Evolutionary conservation across 2,113 vertebrate species (phyloP), one percentile per base, ranked within the genome.

Genomic region (Ammodytes marinus): DNA sequence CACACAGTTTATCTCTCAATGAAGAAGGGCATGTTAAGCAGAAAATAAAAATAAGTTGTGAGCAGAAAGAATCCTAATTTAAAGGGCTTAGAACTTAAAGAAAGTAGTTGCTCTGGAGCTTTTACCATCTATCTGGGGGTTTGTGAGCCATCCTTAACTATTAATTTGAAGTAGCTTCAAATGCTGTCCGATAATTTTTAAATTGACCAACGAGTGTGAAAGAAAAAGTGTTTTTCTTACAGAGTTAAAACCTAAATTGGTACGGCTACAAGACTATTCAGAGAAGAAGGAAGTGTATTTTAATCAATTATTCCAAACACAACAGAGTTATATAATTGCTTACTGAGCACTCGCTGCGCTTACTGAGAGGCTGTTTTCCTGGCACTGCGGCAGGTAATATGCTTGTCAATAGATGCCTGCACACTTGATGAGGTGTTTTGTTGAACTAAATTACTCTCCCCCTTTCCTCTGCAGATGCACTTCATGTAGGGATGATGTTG

Each of bases 401-500:
- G 74, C 81, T 75, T 49, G 79, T 89, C 84, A 86, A 74, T 78
- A 83, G 80, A 91, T 88, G 79, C 69, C 84, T 86, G 67, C 83
- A 86, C 75, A 81, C 73, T 82, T 76, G 74, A 89, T 85, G 83
- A 89, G 77, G 37, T 89, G 89, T 92, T 93, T 88, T 86, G 84
- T 89, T 74, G 68, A 85, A 85, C 82, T 88, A 77, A 91, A 92
- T 92, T 69, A 86, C 86, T 88, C 89, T 76, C 64, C 53, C 39
- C 55, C 50, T 9, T 1, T 95, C 1, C 73, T 90, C 94, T 93
- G 69, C 94, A 98, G 97, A 97, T 98, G 96, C 97, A 98, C 94
- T 98, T 98, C 91, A 97, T 98, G 97, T 98, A 97, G 93, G 93
- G 78, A 90, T 86, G 83, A 94, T 93, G 94, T 92, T 90, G 95